A percentile compares a stretch with the other conserved stretches of the same genome.
phyloP scores from a whole-genome alignment of 2,113 vertebrate species.

The Aphyosemion australe region DNA sequence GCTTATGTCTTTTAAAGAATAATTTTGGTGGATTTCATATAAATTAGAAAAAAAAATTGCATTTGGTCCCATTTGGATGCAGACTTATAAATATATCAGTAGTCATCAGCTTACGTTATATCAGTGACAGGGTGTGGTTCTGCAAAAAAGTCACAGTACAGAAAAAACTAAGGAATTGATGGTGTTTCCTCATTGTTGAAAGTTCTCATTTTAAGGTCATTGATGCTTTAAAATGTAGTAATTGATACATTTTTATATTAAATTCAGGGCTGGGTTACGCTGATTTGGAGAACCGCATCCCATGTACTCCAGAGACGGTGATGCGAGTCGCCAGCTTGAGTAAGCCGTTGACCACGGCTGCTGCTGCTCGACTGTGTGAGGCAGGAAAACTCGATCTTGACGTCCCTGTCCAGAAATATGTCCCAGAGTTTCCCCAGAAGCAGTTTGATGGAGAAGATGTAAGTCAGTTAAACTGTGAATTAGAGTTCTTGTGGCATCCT shows the following conservation, averaged over 20 bases:
- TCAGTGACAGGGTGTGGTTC: too few species aligned
- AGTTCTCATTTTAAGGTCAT: too few species aligned
- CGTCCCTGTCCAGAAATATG: conserved; percentile 91
- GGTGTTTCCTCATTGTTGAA: too few species aligned
- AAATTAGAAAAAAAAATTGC: too few species aligned
- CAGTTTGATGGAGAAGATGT: conserved; percentile 91
- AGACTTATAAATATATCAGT: too few species aligned
- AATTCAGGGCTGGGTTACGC: conserved; percentile 89
- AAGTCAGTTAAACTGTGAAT: conserved; percentile 46
- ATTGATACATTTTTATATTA: too few species aligned
- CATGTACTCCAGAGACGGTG: conserved; percentile 86
- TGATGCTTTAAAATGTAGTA: neutral
- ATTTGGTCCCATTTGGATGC: too few species aligned
- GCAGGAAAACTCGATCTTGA: conserved; percentile 92
- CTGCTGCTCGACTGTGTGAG: conserved; percentile 90
- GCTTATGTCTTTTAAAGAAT: too few species aligned
- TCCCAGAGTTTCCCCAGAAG: conserved; percentile 95
- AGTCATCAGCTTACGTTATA: too few species aligned
- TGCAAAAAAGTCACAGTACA: too few species aligned
- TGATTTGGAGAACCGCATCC: conserved; percentile 92
- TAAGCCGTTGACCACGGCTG: conserved; percentile 92
- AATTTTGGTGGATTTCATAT: too few species aligned
- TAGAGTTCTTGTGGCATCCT: neutral
- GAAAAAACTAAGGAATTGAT: too few species aligned
- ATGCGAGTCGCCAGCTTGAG: conserved; percentile 98